A percentile compares a stretch with the other conserved stretches of the same genome.
These are phyloP conservation scores for Pterophyllum scalare DNA, from an alignment of 2,113 vertebrate species.

Conservation along the genomic window DNA sequence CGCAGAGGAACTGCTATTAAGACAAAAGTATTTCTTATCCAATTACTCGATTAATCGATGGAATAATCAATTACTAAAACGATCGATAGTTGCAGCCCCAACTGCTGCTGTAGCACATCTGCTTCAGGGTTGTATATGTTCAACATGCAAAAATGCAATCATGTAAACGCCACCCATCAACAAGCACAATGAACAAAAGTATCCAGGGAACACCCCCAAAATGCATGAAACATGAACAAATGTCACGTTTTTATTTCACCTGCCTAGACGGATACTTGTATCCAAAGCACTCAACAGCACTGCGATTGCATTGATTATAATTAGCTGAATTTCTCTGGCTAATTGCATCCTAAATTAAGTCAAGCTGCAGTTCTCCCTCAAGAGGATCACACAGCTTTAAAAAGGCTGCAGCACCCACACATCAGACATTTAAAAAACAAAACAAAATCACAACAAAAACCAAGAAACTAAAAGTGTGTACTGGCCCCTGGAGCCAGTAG, in stretches of 20 bases:
- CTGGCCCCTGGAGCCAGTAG: neutral
- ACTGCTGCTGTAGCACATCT: too few relatives aligned
- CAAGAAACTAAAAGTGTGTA: neutral
- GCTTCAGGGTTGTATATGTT: too few relatives aligned
- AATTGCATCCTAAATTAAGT: neutral
- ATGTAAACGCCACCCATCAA: too few relatives aligned
- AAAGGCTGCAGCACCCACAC: neutral
- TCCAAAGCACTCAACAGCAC: neutral
- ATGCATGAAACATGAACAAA: too few relatives aligned
- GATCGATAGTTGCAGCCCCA: too few relatives aligned
- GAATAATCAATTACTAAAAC: too few relatives aligned
- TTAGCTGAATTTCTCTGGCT: neutral
- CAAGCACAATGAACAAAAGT: too few relatives aligned
- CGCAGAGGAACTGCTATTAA: too few relatives aligned
- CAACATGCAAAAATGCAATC: too few relatives aligned
- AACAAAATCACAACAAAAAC: constrained; percentile 5
- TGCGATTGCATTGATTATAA: neutral
- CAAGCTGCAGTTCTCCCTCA: neutral
- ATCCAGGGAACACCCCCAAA: neutral
- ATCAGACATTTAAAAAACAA: neutral
- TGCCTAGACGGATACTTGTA: neutral
- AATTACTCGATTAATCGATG: too few relatives aligned
- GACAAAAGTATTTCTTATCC: too few relatives aligned
- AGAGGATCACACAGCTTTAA: neutral
- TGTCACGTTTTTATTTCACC: too few relatives aligned